phyloP scores from a whole-genome alignment of 2,888 invertebrate species.

The Acleris emargana region DNA sequence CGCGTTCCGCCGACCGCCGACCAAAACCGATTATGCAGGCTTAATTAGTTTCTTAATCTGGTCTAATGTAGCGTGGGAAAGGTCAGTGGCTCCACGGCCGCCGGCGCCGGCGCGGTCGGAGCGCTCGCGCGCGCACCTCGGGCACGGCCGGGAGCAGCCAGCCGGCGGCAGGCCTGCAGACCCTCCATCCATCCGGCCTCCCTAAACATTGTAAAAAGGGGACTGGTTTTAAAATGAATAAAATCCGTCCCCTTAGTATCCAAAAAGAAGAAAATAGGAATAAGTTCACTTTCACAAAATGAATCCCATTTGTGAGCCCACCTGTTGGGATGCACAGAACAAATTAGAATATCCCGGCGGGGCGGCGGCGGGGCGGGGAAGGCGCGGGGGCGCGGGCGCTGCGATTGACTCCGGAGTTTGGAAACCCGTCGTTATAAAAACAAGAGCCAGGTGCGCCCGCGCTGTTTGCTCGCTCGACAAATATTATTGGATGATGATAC shows the following conservation, averaged over 20 bases:
- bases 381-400: constrained; percentile 12
- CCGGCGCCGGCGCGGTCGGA: constrained; percentile 47
- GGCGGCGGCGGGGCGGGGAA: constrained; percentile 4
- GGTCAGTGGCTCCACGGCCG: constrained; percentile 3
- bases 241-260: no score
- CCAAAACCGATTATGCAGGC: constrained; percentile 30
- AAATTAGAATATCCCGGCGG: neutral
- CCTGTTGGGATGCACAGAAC: neutral
- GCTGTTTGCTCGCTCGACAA: constrained; percentile 47
- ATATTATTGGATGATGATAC: constrained; percentile 73
- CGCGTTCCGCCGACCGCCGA: constrained; percentile 23
- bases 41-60: constrained; percentile 35
- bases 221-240: no score
- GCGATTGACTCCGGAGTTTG: constrained; percentile 60
- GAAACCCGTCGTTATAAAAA: constrained; percentile 63
- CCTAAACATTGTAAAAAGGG: no score
- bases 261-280: no score
- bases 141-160: no score
- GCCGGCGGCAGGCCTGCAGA: no score
- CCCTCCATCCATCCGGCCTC: no score
- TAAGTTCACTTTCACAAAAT: no score
- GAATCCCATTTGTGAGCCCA: neutral
- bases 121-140: constrained; percentile 5
- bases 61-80: constrained; percentile 37
- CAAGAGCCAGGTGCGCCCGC: constrained; percentile 45